phyloP scores from a whole-genome alignment of 1,140 invertebrate genomes.

The Hesperophylax magnus region DNA sequence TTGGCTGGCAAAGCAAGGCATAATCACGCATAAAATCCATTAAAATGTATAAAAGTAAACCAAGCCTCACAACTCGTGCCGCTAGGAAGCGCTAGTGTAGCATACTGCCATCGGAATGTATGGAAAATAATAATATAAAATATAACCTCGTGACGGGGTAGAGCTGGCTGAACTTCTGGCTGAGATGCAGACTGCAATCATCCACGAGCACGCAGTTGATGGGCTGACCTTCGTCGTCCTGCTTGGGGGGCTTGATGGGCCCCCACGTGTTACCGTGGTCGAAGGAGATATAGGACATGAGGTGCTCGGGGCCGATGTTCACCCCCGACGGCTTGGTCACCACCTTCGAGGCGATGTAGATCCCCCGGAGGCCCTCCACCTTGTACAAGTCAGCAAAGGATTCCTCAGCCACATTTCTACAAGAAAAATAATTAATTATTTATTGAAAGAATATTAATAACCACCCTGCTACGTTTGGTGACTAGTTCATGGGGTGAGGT shows the following conservation, averaged over 20 bases:
- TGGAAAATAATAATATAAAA: slow-evolving; percentile 20
- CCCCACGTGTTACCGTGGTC: slow-evolving; percentile 91
- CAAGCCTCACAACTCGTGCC: no score
- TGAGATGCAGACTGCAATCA: slow-evolving; percentile 88
- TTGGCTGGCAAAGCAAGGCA: no score
- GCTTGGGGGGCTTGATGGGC: slow-evolving; percentile 76
- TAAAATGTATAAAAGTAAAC: no score
- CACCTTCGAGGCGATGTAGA: slow-evolving; percentile 91
- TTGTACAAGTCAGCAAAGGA: slow-evolving; percentile 92
- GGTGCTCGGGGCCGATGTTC: slow-evolving; percentile 79
- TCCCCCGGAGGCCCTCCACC: slow-evolving; percentile 87
- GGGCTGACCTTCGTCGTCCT: slow-evolving; percentile 77
- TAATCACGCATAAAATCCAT: no score
- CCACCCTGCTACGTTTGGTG: no score
- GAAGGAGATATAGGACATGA: slow-evolving; percentile 87
- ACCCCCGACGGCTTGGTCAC: slow-evolving; percentile 68
- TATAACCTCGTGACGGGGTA: slow-evolving; percentile 80
- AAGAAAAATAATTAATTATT: slow-evolving; percentile 4
- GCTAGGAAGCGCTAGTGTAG: no score
- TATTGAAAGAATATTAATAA: neutral
- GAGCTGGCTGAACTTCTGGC: slow-evolving; percentile 86
- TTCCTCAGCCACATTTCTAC: slow-evolving; percentile 82
- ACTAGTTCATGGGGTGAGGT: no score
- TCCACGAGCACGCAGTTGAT: slow-evolving; percentile 75
- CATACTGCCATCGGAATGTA: no score